These are phyloP conservation scores for Eueides isabella DNA, from an alignment of 1,140 invertebrate species.

Conservation along the genomic window DNA sequence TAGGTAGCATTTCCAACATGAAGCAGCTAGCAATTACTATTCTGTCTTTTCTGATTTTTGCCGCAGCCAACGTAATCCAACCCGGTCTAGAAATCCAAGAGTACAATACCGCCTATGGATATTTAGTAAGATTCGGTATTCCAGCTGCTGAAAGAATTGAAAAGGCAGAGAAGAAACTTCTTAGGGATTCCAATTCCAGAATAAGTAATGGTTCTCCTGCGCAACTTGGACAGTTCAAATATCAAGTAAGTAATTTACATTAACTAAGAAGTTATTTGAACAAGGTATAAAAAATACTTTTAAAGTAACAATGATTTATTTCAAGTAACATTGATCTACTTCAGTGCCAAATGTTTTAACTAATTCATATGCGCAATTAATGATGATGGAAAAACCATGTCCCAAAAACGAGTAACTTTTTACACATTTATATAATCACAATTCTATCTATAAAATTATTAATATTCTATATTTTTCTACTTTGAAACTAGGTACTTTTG, in stretches of 20 bases:
- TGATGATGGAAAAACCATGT: too few species aligned
- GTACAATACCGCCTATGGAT: constrained; percentile 45
- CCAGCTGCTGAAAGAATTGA: constrained; percentile 52
- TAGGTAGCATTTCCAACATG: constrained; percentile 17
- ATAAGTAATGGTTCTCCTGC: neutral
- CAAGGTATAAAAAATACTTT: too few species aligned
- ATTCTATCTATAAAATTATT: too few species aligned
- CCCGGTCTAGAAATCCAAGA: neutral
- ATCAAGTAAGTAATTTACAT: constrained; percentile 12
- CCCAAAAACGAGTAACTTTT: too few species aligned
- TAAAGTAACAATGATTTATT: too few species aligned
- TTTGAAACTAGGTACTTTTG: too few species aligned
- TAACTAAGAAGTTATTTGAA: too few species aligned
- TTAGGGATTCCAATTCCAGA: constrained; percentile 13
- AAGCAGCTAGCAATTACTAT: constrained; percentile 27
- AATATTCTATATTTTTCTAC: too few species aligned
- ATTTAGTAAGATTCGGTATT: constrained; percentile 47
- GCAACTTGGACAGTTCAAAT: neutral
- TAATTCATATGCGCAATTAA: too few species aligned
- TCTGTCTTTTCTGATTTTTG: constrained; percentile 32
- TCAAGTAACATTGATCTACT: too few species aligned
- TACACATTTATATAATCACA: too few species aligned
- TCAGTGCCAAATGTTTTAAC: too few species aligned
- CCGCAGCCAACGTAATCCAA: constrained; percentile 1
- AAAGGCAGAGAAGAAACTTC: constrained; percentile 47